Evolutionary conservation across 2,888 invertebrate genomes (phyloP), one percentile per base, ranked within the genome.

Genomic region (Girardia tigrina): DNA sequence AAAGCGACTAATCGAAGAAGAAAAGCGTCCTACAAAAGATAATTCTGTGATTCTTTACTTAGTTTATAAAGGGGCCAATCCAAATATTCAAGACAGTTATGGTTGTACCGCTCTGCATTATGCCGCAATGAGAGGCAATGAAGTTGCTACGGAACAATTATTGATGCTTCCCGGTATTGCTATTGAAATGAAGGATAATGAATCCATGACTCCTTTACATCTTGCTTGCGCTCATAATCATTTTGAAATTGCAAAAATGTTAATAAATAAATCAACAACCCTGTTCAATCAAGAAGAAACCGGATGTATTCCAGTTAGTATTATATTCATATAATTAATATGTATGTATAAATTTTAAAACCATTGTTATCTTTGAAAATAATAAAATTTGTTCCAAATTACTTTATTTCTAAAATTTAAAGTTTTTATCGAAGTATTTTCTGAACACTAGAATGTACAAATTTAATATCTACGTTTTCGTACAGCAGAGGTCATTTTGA

Each of bases 51-150:
- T 74, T 72, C 20, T 70, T n/a, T 78, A 71, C 42, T 75, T 78
- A 14, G 29, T 78, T 16, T 69, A 29, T 23, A 78, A 78, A 20
- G 88, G 88, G 0, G 88, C 88, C 0, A 86, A 88, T 80, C 87
- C 89, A 20, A 88, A 90, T 79, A 86, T 86, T 12, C 83, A 85
- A 29, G 92, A 92, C 81, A 85, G 86, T 27, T 84, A 84, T 77
- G 84, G 84, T 14, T 81, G 82, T 78, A 88, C 89, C 0, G 91
- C 92, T 0, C 87, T 93, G 26, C 92, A 92, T 84, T 87, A 91
- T 79, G 90, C 91, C 72, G 89, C 91, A 77, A 88, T 89, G 82
- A 87, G 89, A 16, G 90, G 90, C 26, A 89, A 89, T 79, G 86
- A 88, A 56, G 88, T 89, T 78, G 90, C 90, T 78, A 87, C 89